A percentile compares a stretch with the other conserved stretches of the same genome.
Conservation (phyloP, 1,140 invertebrate genomes). For the Drosophila sp. region DNA sequence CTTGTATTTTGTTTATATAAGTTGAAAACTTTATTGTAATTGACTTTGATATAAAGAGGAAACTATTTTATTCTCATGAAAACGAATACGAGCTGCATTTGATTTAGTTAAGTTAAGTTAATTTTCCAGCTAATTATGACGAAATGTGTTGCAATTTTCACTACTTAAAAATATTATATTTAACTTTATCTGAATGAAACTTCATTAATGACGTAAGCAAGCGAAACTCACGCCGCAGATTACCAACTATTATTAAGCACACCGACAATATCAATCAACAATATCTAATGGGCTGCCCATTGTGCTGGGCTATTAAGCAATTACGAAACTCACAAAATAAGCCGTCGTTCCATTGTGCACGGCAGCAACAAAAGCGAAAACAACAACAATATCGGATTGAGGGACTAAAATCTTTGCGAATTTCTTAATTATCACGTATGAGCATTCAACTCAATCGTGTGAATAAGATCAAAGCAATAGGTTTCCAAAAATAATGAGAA, state of each 20-base stretch:
- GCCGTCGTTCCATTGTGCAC: constrained; percentile 15
- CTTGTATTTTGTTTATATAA: no score
- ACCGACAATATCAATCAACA: constrained; percentile 6
- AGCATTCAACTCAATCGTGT: constrained; percentile 38
- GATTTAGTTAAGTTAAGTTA: neutral
- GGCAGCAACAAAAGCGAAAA: neutral
- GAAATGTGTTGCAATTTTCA: constrained; percentile 20
- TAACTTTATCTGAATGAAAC: constrained; percentile 1
- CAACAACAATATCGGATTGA: neutral
- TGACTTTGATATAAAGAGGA: no score
- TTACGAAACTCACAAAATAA: constrained; percentile 40
- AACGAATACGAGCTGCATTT: no score
- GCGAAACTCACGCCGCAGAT: constrained; percentile 8
- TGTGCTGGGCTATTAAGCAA: constrained; percentile 28
- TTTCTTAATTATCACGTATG: constrained; percentile 74
- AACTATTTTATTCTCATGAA: no score
- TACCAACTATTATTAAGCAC: constrained; percentile 7
- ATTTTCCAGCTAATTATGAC: constrained; percentile 9
- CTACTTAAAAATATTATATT: constrained; percentile 6
- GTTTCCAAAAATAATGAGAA: no score
- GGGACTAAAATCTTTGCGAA: constrained; percentile 51
- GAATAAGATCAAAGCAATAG: constrained; percentile 16
- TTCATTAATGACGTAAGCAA: constrained; percentile 28
- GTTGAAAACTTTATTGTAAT: no score
- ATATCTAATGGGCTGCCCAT: constrained; percentile 24